These are phyloP conservation scores for Antennarius maculatus DNA, from an alignment of 2,797 vertebrate genomes.

Conservation along the genomic window DNA sequence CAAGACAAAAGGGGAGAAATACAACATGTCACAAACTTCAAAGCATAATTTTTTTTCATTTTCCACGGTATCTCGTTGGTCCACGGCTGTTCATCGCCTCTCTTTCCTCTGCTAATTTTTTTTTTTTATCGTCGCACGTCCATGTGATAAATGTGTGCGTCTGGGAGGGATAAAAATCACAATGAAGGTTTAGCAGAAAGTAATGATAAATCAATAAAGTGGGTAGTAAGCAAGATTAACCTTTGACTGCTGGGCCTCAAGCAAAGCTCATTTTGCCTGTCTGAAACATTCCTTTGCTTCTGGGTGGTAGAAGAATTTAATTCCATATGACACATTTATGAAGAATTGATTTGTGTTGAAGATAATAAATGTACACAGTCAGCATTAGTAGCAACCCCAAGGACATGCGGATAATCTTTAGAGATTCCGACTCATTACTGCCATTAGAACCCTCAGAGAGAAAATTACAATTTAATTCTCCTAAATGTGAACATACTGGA, in stretches of 20 bases:
- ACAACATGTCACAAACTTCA: not conserved
- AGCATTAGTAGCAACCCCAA: slow-evolving; percentile 28
- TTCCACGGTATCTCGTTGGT: too few relatives aligned
- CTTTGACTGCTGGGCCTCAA: slow-evolving; percentile 19
- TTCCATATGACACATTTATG: slow-evolving; percentile 1
- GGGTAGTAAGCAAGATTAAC: slow-evolving; percentile 7
- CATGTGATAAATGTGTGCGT: not conserved
- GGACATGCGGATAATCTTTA: slow-evolving; percentile 32
- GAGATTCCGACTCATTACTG: slow-evolving; percentile 1
- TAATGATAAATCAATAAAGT: slow-evolving; percentile 34
- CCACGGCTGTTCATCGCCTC: not conserved
- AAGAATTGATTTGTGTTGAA: not conserved
- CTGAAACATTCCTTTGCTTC: not conserved
- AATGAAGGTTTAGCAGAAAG: slow-evolving; percentile 7
- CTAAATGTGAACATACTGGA: not conserved
- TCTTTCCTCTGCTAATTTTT: too few relatives aligned
- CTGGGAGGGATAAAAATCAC: slow-evolving; percentile 4
- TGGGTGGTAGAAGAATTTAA: slow-evolving; percentile 1
- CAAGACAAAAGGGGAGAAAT: not conserved
- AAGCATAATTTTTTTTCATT: not conserved
- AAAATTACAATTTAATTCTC: not conserved
- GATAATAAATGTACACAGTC: slow-evolving; percentile 14
- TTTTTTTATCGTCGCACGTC: not conserved
- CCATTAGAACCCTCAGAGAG: not conserved
- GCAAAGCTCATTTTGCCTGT: slow-evolving; percentile 19